Evolutionary conservation across 2,888 invertebrate genomes (phyloP).

Genomic region (Asteroscopus sphinx): DNA sequence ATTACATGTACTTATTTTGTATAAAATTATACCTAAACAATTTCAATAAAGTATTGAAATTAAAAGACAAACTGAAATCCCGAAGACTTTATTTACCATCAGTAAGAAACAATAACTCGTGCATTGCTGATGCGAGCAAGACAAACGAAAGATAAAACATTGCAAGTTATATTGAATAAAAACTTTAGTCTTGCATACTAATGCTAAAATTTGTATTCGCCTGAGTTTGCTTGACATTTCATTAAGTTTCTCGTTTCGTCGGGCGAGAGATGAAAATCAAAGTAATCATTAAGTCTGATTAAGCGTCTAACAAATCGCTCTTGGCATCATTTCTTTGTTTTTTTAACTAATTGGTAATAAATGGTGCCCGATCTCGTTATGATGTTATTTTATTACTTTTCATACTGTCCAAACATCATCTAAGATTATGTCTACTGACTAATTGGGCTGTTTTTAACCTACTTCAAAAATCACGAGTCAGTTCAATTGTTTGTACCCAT

Average conservation of each 20-base stretch:
- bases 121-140: constrained; percentile 79
- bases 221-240: constrained; percentile 88
- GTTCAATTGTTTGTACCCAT: too few relatives aligned
- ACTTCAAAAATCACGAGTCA: too few relatives aligned
- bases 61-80: constrained; percentile 62
- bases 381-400: constrained; percentile 15
- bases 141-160: constrained; percentile 84
- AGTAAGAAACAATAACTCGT: constrained; percentile 74
- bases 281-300: constrained; percentile 86
- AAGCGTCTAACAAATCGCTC: constrained; percentile 76
- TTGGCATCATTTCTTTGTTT: constrained; percentile 72
- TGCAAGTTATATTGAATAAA: constrained; percentile 88
- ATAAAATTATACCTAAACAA: neutral
- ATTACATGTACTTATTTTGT: too few relatives aligned
- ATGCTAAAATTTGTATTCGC: constrained; percentile 87
- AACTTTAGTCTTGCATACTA: constrained; percentile 89
- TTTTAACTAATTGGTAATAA: constrained; percentile 65
- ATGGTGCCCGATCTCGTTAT: constrained; percentile 58
- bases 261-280: constrained; percentile 84
- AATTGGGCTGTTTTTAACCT: neutral
- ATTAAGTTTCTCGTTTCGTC: constrained; percentile 85
- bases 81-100: constrained; percentile 65
- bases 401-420: neutral
- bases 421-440: constrained; percentile 1
- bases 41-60: constrained; percentile 35